Evolutionary conservation across 2,888 invertebrate species (phyloP).

Genomic region (Philereme vetulata): DNA sequence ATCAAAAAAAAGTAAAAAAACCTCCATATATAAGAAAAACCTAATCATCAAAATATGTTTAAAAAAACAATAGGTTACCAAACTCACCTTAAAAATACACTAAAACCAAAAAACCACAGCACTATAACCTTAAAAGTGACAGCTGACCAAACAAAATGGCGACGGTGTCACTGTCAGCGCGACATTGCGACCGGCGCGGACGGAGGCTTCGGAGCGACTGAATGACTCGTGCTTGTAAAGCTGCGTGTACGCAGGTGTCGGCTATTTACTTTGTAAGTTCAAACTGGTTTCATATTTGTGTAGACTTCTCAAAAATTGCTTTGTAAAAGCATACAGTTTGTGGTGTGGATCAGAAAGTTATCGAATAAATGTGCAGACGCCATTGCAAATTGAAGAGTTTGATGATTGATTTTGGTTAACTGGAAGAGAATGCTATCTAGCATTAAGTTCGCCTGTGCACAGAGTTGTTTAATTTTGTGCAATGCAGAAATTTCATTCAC

Average conservation of each 20-base stretch:
- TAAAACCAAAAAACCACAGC: slow-evolving; percentile 29
- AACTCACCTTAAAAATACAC: slow-evolving; percentile 30
- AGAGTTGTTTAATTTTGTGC: no score
- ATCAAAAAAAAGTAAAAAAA: not conserved
- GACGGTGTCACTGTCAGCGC: slow-evolving; percentile 5
- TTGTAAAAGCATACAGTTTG: no score
- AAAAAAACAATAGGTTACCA: slow-evolving; percentile 25
- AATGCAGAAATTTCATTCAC: no score
- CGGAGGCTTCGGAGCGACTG: slow-evolving; percentile 50
- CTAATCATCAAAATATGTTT: slow-evolving; percentile 7
- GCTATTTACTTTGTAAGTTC: slow-evolving; percentile 19
- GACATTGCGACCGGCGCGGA: slow-evolving; percentile 41
- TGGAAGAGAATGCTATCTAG: no score
- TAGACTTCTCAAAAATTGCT: not conserved
- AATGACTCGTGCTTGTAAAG: slow-evolving; percentile 54
- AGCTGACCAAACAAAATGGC: slow-evolving; percentile 59
- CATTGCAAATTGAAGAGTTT: no score
- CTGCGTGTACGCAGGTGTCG: slow-evolving; percentile 53
- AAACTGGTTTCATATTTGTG: slow-evolving; percentile 14
- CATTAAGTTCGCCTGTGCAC: no score
- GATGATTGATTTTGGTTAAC: no score
- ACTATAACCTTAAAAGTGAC: slow-evolving; percentile 50
- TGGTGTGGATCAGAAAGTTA: no score
- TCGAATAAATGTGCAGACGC: no score
- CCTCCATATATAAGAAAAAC: slow-evolving; percentile 2